Evolutionary conservation across 2,888 invertebrate species (phyloP).

Genomic region (Trissolcus japonicus): DNA sequence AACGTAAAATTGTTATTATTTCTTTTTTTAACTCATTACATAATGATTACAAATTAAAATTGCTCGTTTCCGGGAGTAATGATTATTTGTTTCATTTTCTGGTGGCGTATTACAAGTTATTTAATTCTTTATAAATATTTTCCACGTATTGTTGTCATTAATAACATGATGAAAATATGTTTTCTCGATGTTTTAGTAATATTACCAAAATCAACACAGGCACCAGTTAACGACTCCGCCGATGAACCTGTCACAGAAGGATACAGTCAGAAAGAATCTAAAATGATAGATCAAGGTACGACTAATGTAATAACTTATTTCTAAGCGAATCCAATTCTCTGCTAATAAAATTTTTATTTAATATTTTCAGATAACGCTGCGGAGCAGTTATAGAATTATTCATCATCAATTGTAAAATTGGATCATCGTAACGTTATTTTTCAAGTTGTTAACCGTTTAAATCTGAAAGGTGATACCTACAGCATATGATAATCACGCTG

Average conservation of each 20-base stretch:
- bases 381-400: slow-evolving; percentile 19
- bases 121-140: not conserved
- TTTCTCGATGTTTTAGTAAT: slow-evolving; percentile 21
- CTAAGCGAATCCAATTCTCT: not conserved
- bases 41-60: not conserved
- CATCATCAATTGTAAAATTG: no score
- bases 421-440: no score
- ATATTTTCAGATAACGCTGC: slow-evolving; percentile 39
- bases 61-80: no score
- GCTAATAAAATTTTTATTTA: not conserved
- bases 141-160: not conserved
- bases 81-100: not conserved
- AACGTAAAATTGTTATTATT: not conserved
- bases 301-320: not conserved
- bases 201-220: slow-evolving; percentile 21
- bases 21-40: slow-evolving; percentile 11
- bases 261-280: slow-evolving; percentile 22
- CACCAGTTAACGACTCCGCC: slow-evolving; percentile 9
- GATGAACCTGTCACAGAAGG: slow-evolving; percentile 12
- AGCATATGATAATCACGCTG: no score
- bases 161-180: not conserved
- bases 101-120: not conserved
- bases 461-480: no score
- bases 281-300: slow-evolving; percentile 21
- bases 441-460: no score